These are phyloP conservation scores for Leptogaster cylindrica DNA, from an alignment of 2,888 invertebrate species.

Conservation along the genomic window DNA sequence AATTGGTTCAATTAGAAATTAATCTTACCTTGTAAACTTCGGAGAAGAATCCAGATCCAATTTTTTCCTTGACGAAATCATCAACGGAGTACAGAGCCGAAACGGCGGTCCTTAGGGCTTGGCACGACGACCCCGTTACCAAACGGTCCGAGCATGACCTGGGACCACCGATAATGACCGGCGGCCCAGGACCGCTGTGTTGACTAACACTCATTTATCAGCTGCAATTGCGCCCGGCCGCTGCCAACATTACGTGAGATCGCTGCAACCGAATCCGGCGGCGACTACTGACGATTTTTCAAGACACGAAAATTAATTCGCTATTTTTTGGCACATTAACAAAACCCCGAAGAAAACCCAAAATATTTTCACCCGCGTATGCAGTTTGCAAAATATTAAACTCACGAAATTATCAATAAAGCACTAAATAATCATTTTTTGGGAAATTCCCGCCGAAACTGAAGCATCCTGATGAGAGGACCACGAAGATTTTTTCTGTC, in stretches of 20 bases:
- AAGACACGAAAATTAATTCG: background rate
- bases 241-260: slow-evolving; percentile 22
- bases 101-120: slow-evolving; percentile 89
- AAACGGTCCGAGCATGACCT: slow-evolving; percentile 64
- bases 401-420: too few species aligned
- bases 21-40: slow-evolving; percentile 93
- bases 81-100: slow-evolving; percentile 90
- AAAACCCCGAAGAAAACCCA: background rate
- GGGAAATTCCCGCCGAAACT: too few species aligned
- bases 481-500: too few species aligned
- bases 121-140: slow-evolving; percentile 81
- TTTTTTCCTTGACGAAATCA: slow-evolving; percentile 91
- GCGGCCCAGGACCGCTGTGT: slow-evolving; percentile 62
- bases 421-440: too few species aligned
- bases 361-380: background rate
- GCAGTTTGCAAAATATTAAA: background rate
- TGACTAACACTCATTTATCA: slow-evolving; percentile 62
- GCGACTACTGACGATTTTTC: background rate
- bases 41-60: slow-evolving; percentile 95
- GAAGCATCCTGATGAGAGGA: too few species aligned
- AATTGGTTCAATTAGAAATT: background rate
- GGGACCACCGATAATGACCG: slow-evolving; percentile 47
- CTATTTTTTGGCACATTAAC: slow-evolving; percentile 18
- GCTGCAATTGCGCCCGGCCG: slow-evolving; percentile 48
- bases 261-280: background rate